A percentile compares a stretch with the other conserved stretches of the same genome.
These are phyloP conservation scores for Penaeus indicus DNA, from an alignment of 1,140 invertebrate species.

Conservation along the genomic window DNA sequence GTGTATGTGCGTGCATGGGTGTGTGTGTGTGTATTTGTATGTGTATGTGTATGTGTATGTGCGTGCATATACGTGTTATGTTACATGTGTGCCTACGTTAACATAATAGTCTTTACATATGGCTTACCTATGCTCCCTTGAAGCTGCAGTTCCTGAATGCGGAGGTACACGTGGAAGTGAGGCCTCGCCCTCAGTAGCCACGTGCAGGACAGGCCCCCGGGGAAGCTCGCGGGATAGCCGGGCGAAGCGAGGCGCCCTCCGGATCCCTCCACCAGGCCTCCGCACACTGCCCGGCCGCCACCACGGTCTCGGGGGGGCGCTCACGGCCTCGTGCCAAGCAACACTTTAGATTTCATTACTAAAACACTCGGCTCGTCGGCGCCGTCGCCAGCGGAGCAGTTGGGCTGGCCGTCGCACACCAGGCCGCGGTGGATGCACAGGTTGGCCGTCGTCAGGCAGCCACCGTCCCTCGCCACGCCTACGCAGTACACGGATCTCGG, in stretches of 20 bases:
- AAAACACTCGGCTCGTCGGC: conserved; percentile 24
- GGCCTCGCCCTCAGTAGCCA: conserved; percentile 28
- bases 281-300: background rate
- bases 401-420: conserved; percentile 34
- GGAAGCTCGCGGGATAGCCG: background rate
- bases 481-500: conserved; percentile 27
- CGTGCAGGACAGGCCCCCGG: conserved; percentile 7
- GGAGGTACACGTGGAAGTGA: conserved; percentile 26
- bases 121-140: conserved; percentile 47
- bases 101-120: background rate
- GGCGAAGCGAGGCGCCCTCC: conserved; percentile 24
- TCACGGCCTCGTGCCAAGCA: background rate
- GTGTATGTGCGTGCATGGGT: background rate
- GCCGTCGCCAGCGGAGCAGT: conserved; percentile 36
- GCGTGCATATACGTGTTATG: background rate
- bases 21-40: no score
- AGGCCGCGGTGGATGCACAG: conserved; percentile 44
- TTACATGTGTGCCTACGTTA: background rate
- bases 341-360: no score
- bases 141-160: conserved; percentile 26
- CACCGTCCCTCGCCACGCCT: conserved; percentile 16
- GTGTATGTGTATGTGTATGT: no score
- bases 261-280: conserved; percentile 25
- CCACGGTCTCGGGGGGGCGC: background rate
- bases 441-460: conserved; percentile 42